These are phyloP conservation scores for Agapornis canus DNA, from an alignment of 2,797 vertebrate species.

Conservation along the genomic window DNA sequence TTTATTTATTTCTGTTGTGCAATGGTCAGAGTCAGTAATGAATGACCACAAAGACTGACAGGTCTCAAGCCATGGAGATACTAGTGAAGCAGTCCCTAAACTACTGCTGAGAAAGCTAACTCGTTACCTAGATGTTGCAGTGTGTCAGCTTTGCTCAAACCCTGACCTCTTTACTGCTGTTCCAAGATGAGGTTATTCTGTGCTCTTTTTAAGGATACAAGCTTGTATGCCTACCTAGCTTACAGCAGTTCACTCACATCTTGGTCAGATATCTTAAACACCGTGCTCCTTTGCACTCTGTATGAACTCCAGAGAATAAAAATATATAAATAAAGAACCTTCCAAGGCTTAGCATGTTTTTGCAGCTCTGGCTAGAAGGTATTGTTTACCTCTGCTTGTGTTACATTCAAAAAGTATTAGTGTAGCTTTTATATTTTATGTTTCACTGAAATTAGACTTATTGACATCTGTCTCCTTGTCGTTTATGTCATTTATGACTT, in stretches of 20 bases:
- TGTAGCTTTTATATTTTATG: slow-evolving; percentile 26
- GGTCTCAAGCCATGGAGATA: not conserved
- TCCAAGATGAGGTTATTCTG: not conserved
- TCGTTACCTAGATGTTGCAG: not conserved
- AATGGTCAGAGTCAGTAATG: not conserved
- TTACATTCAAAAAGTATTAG: slow-evolving; percentile 21
- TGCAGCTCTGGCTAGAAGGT: not conserved
- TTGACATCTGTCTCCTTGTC: slow-evolving; percentile 24
- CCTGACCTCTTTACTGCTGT: not conserved
- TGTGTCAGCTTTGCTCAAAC: not conserved
- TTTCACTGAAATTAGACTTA: slow-evolving; percentile 62
- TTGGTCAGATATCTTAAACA: not conserved
- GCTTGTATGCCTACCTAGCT: not conserved
- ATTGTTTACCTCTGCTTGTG: slow-evolving; percentile 28
- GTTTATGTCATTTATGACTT: slow-evolving; percentile 19
- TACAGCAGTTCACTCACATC: not conserved
- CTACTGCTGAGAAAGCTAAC: not conserved
- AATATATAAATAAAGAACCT: not conserved
- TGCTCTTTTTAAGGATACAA: not conserved
- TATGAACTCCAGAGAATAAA: not conserved
- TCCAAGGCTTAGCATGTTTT: not conserved
- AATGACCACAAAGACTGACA: not conserved
- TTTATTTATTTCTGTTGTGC: not conserved
- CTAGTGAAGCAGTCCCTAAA: not conserved
- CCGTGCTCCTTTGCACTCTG: not conserved